These are phyloP conservation scores for Fragum fragum DNA, from an alignment of 2,888 invertebrate genomes.

Conservation along the genomic window DNA sequence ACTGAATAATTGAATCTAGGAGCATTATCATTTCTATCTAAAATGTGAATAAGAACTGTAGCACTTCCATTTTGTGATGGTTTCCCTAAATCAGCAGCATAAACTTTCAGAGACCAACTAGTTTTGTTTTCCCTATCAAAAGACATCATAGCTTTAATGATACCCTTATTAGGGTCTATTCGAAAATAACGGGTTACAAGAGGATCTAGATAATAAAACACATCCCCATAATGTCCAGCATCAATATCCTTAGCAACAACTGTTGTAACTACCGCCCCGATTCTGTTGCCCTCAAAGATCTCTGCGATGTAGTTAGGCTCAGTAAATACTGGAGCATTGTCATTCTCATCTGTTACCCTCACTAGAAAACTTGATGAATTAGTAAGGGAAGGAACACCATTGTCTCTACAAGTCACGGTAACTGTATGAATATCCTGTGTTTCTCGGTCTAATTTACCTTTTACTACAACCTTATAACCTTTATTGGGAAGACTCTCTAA, in stretches of 20 bases:
- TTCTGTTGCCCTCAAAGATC: constrained; percentile 73
- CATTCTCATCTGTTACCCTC: constrained; percentile 94
- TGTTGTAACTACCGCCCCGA: constrained; percentile 90
- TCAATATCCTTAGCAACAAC: constrained; percentile 93
- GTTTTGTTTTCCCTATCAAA: constrained; percentile 72
- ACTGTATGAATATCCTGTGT: constrained; percentile 73
- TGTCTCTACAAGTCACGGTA: constrained; percentile 89
- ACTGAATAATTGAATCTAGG: constrained; percentile 73
- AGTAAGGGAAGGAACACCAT: constrained; percentile 84
- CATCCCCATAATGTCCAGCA: constrained; percentile 72
- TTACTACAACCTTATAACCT: constrained; percentile 86
- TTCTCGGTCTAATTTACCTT: constrained; percentile 85
- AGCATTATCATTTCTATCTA: constrained; percentile 78
- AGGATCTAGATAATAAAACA: constrained; percentile 70
- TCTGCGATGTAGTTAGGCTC: constrained; percentile 65
- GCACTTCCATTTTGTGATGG: constrained; percentile 73
- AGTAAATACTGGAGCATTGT: constrained; percentile 95
- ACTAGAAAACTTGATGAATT: constrained; percentile 77
- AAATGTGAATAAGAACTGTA: constrained; percentile 72
- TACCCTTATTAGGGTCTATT: constrained; percentile 70
- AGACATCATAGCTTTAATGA: constrained; percentile 68
- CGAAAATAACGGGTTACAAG: constrained; percentile 90
- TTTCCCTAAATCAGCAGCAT: constrained; percentile 75
- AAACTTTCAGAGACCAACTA: constrained; percentile 74
- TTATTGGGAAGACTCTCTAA: constrained; percentile 74